phyloP scores from a whole-genome alignment of 1,140 invertebrate species.

The Helicorthomorpha holstii region DNA sequence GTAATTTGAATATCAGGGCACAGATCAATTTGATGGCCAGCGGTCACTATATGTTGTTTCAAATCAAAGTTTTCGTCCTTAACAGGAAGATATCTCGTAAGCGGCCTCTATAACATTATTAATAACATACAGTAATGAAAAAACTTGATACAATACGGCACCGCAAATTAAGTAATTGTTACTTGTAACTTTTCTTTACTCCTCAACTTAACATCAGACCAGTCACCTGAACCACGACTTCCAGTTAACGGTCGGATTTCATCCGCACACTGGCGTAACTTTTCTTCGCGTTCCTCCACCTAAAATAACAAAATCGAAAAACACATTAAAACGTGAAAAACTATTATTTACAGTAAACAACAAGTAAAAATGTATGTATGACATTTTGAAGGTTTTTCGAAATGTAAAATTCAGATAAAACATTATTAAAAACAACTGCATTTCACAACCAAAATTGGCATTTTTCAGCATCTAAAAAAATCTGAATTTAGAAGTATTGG shows the following conservation, averaged over 20 bases:
- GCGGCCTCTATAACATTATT: constrained; percentile 48
- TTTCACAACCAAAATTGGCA: no score
- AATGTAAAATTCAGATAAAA: no score
- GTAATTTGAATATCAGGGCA: constrained; percentile 74
- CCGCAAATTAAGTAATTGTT: no score
- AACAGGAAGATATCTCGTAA: constrained; percentile 84
- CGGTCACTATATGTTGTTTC: constrained; percentile 74
- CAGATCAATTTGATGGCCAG: constrained; percentile 79
- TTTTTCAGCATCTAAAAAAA: no score
- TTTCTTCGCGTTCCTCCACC: constrained; percentile 23
- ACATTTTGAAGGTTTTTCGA: no score
- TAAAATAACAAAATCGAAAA: constrained; percentile 5
- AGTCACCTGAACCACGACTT: neutral
- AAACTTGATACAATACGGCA: neutral
- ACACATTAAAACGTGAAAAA: no score
- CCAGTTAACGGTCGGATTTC: constrained; percentile 36
- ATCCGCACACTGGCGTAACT: constrained; percentile 17
- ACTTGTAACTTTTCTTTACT: neutral
- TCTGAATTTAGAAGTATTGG: no score
- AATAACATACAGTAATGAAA: neutral
- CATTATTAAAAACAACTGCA: no score
- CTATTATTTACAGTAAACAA: no score
- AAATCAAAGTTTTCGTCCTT: constrained; percentile 74
- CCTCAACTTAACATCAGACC: neutral
- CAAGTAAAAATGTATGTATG: no score